Evolutionary conservation across 1,140 invertebrate species (phyloP).

Genomic region (Periplaneta americana): DNA sequence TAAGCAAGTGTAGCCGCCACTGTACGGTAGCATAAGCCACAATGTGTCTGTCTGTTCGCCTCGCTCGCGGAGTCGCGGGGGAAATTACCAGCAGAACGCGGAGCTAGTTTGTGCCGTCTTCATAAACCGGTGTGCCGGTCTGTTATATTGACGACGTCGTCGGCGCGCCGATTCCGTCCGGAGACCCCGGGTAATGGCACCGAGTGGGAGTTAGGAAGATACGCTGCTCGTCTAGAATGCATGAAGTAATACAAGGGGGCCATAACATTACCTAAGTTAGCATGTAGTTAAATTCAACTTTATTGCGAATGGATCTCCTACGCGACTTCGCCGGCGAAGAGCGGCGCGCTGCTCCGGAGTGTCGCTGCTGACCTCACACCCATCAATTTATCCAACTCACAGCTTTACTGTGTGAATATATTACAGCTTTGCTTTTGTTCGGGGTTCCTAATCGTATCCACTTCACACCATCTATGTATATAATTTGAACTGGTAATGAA

Average conservation of each 20-base stretch:
- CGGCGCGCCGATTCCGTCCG: not conserved
- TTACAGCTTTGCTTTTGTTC: too few species aligned
- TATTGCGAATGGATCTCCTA: not conserved
- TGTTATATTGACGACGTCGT: not conserved
- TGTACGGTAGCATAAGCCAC: too few species aligned
- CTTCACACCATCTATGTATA: too few species aligned
- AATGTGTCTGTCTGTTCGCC: too few species aligned
- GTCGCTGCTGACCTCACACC: not conserved
- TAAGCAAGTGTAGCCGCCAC: too few species aligned
- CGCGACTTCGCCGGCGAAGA: not conserved
- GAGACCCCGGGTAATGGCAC: not conserved
- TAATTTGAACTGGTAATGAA: too few species aligned
- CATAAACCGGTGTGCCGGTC: not conserved
- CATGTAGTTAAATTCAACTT: constrained; percentile 5
- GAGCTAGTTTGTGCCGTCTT: not conserved
- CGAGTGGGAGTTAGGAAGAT: not conserved
- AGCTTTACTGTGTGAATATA: not conserved
- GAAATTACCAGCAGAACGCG: constrained; percentile 10
- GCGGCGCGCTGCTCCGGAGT: not conserved
- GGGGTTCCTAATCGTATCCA: too few species aligned
- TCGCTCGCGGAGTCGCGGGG: not conserved
- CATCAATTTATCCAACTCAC: not conserved
- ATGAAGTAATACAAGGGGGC: not conserved
- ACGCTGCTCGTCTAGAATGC: not conserved
- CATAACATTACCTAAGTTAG: not conserved